Evolutionary conservation across 2,113 vertebrate species (phyloP), one percentile per base, ranked within the genome.

Genomic region (Psittacara wagleri): DNA sequence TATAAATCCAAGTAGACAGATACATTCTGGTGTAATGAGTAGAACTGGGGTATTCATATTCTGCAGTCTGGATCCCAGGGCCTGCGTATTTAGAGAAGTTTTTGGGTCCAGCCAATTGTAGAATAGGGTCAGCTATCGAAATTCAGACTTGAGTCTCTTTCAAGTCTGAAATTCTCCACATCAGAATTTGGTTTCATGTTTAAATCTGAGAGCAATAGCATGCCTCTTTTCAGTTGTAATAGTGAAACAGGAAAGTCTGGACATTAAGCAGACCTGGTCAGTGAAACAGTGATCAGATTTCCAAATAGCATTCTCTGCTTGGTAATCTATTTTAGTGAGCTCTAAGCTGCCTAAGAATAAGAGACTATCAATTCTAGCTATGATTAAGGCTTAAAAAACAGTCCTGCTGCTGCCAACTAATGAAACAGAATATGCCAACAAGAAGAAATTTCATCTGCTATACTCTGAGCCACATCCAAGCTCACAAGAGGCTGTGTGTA

Each of bases 281-380:
- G 61, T 90, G 86, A 90, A 95, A 64, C 12, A 9, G 49, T 18
- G 51, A 90, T 70, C 51, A 70, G 55, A 70, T 88, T 93, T 95
- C 92, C 0, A 0, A 81, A 83, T 41, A 75, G 62, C 24, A 35
- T 93, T 74, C 49, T 92, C 85, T 88, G 49, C 59, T 86, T 92
- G 37, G 27, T 75, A 68, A 96, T 88, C 64, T 86, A 68, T 90
- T 95, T 92, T 75, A 92, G 67, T 51, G 35, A 93, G 51, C 51
- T 93, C 90, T 94, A 92, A 81, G 27, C 46, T 95, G 76, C 72
- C 88, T 83, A 83, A 81, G 92, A 94, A 57, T 66, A 93, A 85
- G 17, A 96, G 23, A 33, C 44, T 55, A 74, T 90, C 44, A 83
- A 61, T 92, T 95, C 93, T 77, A 94, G 59, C 51, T 81, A 70